A percentile compares a stretch with the other conserved stretches of the same genome.
phyloP scores from a whole-genome alignment of 2,797 vertebrate species.

The Mormyrops boulengeri region DNA sequence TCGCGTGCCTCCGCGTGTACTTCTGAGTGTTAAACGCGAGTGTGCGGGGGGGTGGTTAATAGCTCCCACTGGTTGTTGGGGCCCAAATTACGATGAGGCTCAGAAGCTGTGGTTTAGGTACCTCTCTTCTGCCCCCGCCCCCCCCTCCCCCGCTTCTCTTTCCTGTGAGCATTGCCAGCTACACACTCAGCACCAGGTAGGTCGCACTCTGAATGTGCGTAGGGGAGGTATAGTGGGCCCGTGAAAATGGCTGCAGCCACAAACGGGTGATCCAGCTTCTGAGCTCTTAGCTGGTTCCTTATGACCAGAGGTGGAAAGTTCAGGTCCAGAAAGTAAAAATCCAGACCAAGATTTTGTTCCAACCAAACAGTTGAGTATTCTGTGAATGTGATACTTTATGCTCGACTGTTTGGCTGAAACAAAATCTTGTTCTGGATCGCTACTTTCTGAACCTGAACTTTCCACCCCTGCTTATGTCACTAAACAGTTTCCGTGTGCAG shows the following conservation, averaged over 20 bases:
- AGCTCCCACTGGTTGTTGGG: neutral
- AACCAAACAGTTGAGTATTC: neutral
- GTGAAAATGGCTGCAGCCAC: neutral
- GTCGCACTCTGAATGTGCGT: neutral
- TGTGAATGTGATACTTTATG: neutral
- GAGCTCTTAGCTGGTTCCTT: neutral
- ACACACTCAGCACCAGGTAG: neutral
- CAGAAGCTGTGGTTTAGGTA: constrained; percentile 7
- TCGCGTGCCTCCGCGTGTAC: neutral
- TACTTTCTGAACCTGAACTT: neutral
- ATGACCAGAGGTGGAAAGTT: neutral
- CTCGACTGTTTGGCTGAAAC: neutral
- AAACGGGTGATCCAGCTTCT: neutral
- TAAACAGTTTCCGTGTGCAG: neutral
- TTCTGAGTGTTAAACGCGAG: neutral
- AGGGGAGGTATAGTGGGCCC: neutral
- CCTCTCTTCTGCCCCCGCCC: neutral
- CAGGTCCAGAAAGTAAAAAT: neutral
- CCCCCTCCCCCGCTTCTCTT: neutral
- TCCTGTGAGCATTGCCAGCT: neutral
- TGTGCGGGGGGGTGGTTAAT: neutral
- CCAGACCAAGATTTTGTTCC: neutral
- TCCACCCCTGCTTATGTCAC: neutral
- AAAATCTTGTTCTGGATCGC: neutral
- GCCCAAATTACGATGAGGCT: neutral